Evolutionary conservation across 2,888 invertebrate genomes (phyloP).

Genomic region (Orchesellides sinensis): DNA sequence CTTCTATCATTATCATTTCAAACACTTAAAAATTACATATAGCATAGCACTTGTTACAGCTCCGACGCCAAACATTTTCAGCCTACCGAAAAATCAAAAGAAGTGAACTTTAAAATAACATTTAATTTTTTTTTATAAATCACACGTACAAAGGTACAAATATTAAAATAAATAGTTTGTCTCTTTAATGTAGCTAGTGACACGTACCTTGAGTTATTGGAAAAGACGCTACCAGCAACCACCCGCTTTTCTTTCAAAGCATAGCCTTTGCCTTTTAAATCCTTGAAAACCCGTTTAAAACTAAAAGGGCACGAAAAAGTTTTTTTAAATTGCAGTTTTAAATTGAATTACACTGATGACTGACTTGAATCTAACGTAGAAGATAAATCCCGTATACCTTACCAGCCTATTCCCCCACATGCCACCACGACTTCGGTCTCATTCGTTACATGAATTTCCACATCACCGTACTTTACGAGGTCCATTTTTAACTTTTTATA

Average conservation of each 20-base stretch:
- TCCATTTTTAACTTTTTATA: conserved; percentile 39
- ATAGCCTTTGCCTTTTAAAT: conserved; percentile 10
- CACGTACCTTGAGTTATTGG: neutral
- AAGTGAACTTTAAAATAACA: too few species aligned
- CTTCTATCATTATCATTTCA: too few species aligned
- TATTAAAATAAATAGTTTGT: too few species aligned
- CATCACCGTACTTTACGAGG: conserved; percentile 55
- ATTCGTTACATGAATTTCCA: conserved; percentile 48
- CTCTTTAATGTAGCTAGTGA: too few species aligned
- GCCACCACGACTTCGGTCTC: conserved; percentile 44
- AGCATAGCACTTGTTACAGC: too few species aligned
- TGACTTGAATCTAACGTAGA: neutral
- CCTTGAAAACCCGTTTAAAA: conserved; percentile 2
- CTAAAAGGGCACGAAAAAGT: neutral
- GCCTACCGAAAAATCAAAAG: too few species aligned
- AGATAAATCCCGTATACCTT: too few species aligned
- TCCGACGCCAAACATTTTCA: too few species aligned
- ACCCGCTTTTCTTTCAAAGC: neutral
- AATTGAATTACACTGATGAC: neutral
- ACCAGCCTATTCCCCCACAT: conserved; percentile 50
- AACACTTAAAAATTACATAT: too few species aligned
- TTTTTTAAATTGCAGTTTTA: neutral
- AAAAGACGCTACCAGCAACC: neutral
- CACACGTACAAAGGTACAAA: too few species aligned
- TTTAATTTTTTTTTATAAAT: too few species aligned